Percentiles rank a stretch among this genome's conserved stretches.
Evolutionary conservation across 2,113 vertebrate genomes (phyloP).

Genomic region (Crocuta crocuta): DNA sequence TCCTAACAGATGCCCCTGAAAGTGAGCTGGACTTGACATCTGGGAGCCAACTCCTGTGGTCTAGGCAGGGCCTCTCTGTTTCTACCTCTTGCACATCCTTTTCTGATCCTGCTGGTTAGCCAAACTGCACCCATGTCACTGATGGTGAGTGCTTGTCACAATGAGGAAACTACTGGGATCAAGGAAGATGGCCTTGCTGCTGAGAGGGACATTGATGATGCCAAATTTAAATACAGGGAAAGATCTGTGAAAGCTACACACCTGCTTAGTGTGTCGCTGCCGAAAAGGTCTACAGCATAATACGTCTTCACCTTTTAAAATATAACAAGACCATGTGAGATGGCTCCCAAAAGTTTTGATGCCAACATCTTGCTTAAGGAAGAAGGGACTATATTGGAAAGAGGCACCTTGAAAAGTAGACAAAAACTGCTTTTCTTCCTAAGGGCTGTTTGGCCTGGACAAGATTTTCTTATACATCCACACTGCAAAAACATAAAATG

Average conservation of each 20-base stretch:
- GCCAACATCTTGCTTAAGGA: constrained; percentile 46
- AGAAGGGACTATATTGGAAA: constrained; percentile 35
- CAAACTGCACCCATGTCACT: neutral
- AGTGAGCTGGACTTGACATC: neutral
- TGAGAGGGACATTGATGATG: constrained; percentile 52
- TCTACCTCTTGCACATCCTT: neutral
- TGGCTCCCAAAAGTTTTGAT: constrained; percentile 49
- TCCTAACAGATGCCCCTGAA: constrained; percentile 12
- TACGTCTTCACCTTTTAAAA: constrained; percentile 65
- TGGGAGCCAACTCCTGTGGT: constrained; percentile 14
- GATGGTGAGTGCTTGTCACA: neutral
- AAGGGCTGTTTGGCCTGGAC: constrained; percentile 23
- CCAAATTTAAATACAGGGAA: constrained; percentile 56
- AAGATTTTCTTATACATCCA: constrained; percentile 33
- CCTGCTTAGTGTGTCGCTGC: constrained; percentile 40
- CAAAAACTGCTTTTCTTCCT: constrained; percentile 48
- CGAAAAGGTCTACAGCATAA: constrained; percentile 35
- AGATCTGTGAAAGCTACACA: neutral
- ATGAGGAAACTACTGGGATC: constrained; percentile 64
- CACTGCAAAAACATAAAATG: constrained; percentile 26
- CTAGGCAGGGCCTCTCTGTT: neutral
- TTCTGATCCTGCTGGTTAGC: constrained; percentile 18
- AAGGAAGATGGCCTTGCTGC: constrained; percentile 55
- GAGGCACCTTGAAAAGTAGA: constrained; percentile 59
- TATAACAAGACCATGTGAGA: constrained; percentile 29